These are phyloP conservation scores for Clarias magur DNA, from an alignment of 2,113 vertebrate species.

Conservation along the genomic window DNA sequence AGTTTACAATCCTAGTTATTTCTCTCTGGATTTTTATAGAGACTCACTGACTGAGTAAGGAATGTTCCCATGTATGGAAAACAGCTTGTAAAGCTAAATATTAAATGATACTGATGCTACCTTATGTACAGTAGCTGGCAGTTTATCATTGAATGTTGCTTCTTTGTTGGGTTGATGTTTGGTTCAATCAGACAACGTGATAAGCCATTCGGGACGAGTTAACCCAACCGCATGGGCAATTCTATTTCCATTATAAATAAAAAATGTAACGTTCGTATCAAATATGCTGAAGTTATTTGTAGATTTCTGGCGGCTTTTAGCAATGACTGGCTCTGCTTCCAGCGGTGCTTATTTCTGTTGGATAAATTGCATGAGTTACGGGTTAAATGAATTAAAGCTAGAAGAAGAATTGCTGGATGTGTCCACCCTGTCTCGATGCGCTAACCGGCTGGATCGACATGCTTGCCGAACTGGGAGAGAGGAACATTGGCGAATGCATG, in stretches of 20 bases:
- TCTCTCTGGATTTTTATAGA: not conserved
- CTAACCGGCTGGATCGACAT: too few relatives aligned
- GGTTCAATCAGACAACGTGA: constrained; percentile 31
- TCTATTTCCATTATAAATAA: not conserved
- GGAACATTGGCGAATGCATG: too few relatives aligned
- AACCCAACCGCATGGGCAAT: constrained; percentile 33
- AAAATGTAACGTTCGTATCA: not conserved
- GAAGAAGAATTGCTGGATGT: too few relatives aligned
- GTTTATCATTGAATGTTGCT: constrained; percentile 43
- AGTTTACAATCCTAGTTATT: not conserved
- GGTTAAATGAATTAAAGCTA: too few relatives aligned
- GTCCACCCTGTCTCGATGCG: too few relatives aligned
- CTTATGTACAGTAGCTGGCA: not conserved
- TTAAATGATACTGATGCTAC: constrained; percentile 11
- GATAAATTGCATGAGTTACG: not conserved
- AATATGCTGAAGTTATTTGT: not conserved
- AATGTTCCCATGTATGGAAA: not conserved
- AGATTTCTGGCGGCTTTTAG: not conserved
- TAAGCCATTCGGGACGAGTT: constrained; percentile 40
- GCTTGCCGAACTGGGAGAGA: too few relatives aligned
- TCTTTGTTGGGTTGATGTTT: constrained; percentile 43
- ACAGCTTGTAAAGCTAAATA: not conserved
- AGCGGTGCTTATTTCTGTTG: too few relatives aligned
- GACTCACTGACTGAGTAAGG: not conserved
- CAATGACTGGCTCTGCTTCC: not conserved